Evolutionary conservation across 2,797 vertebrate species (phyloP).

Genomic region (Dermochelys coriacea): DNA sequence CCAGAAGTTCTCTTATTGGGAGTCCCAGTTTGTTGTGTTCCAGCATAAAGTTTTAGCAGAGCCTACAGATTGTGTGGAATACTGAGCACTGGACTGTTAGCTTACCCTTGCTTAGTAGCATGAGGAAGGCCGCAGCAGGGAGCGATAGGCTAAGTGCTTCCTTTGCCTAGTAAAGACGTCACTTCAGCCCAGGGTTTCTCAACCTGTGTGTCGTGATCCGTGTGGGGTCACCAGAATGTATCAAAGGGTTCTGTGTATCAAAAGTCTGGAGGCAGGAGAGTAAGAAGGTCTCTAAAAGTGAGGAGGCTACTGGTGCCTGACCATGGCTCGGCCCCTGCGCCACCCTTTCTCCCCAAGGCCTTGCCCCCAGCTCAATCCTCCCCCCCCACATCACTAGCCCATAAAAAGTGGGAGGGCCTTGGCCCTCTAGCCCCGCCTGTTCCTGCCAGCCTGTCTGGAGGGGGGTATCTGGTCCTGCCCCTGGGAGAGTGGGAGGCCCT

Average conservation of each 20-base stretch:
- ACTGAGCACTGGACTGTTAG: neutral
- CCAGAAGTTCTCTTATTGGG: rapidly evolving
- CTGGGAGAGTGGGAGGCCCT: neutral
- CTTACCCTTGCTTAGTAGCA: rapidly evolving
- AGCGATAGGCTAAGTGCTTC: rapidly evolving
- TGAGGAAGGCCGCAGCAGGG: neutral
- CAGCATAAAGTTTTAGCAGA: rapidly evolving
- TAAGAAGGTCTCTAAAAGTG: too few relatives aligned
- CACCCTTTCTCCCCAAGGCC: too few relatives aligned
- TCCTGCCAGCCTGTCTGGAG: too few relatives aligned
- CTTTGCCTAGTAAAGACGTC: neutral
- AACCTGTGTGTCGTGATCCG: neutral
- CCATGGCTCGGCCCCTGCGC: too few relatives aligned
- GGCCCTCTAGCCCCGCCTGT: too few relatives aligned
- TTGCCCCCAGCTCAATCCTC: too few relatives aligned
- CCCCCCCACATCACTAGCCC: too few relatives aligned
- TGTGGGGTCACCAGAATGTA: neutral
- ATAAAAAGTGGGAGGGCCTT: too few relatives aligned
- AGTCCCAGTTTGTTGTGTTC: neutral
- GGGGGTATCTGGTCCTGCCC: neutral
- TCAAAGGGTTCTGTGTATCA: neutral
- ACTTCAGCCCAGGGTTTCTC: neutral
- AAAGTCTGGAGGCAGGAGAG: too few relatives aligned
- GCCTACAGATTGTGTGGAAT: neutral
- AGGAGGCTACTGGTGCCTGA: too few relatives aligned